These are phyloP conservation scores for Apodemia hepburni DNA, from an alignment of 2,888 invertebrate species.

Conservation along the genomic window DNA sequence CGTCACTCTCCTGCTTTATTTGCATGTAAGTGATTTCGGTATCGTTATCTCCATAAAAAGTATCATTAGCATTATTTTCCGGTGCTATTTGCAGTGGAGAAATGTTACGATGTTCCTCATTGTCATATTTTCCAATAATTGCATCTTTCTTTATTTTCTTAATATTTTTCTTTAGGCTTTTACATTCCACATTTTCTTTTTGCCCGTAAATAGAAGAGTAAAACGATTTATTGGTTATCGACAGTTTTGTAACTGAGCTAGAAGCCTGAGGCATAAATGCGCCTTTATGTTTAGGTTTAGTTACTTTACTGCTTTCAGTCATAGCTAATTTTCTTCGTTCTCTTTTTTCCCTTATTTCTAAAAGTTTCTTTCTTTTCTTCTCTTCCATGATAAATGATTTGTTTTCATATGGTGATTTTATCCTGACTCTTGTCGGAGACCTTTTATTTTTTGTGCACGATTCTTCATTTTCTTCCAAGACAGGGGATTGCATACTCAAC, in stretches of 20 bases:
- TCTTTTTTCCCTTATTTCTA: conserved; percentile 61
- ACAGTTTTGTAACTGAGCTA: conserved; percentile 65
- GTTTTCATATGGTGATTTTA: conserved; percentile 71
- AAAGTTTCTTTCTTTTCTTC: conserved; percentile 56
- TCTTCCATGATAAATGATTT: conserved; percentile 56
- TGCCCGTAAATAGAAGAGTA: conserved; percentile 70
- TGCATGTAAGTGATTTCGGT: conserved; percentile 55
- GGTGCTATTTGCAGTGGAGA: conserved; percentile 28
- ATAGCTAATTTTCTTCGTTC: conserved; percentile 58
- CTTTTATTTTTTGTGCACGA: conserved; percentile 41
- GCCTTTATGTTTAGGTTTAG: conserved; percentile 52
- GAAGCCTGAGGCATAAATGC: conserved; percentile 51
- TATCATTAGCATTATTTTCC: conserved; percentile 44
- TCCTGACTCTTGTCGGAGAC: conserved; percentile 49
- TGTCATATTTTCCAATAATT: neutral
- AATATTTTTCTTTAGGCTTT: conserved; percentile 32
- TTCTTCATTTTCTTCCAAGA: conserved; percentile 52
- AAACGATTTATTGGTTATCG: conserved; percentile 69
- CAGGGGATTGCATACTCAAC: conserved; percentile 43
- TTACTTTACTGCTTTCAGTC: conserved; percentile 52
- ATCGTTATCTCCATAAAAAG: conserved; percentile 56
- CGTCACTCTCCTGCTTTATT: conserved; percentile 40
- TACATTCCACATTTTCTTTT: conserved; percentile 35
- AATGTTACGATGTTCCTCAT: neutral
- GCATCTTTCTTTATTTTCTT: conserved; percentile 32